Conservation (phyloP, 2,888 invertebrate species). For the Hedya salicella region DNA sequence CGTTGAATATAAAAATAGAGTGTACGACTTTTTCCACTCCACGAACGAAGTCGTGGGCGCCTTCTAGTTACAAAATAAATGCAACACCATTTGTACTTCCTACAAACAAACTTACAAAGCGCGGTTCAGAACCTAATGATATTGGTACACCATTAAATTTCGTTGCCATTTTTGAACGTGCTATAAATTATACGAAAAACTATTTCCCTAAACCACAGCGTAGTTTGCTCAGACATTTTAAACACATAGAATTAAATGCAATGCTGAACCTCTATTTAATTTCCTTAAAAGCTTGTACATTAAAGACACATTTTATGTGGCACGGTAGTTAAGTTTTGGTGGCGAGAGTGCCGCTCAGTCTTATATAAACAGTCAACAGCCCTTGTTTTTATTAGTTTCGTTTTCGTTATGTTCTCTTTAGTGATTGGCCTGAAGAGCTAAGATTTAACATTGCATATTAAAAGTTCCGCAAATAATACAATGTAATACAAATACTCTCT, state of each 20-base stretch:
- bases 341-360: constrained; percentile 7
- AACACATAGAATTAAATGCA: constrained; percentile 24
- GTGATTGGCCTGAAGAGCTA: constrained; percentile 19
- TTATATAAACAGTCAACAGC: constrained; percentile 25
- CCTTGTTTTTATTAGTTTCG: constrained; percentile 27
- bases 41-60: too few species aligned
- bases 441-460: not conserved
- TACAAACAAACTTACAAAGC: not conserved
- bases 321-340: constrained; percentile 42
- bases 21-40: too few species aligned
- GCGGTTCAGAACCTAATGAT: constrained; percentile 1
- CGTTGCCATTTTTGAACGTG: not conserved
- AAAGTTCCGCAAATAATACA: too few species aligned
- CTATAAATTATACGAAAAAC: constrained; percentile 12
- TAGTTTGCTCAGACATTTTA: not conserved
- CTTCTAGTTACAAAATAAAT: too few species aligned
- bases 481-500: too few species aligned
- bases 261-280: constrained; percentile 40
- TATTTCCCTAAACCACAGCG: constrained; percentile 8
- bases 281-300: constrained; percentile 44
- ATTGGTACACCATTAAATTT: not conserved
- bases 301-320: constrained; percentile 43
- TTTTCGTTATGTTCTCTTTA: constrained; percentile 21
- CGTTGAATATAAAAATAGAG: too few species aligned
- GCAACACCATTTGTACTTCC: too few species aligned